Percentiles rank a stretch among this genome's conserved stretches.
Conservation (phyloP, 2,888 invertebrate genomes). For the Agrypnus murinus region DNA sequence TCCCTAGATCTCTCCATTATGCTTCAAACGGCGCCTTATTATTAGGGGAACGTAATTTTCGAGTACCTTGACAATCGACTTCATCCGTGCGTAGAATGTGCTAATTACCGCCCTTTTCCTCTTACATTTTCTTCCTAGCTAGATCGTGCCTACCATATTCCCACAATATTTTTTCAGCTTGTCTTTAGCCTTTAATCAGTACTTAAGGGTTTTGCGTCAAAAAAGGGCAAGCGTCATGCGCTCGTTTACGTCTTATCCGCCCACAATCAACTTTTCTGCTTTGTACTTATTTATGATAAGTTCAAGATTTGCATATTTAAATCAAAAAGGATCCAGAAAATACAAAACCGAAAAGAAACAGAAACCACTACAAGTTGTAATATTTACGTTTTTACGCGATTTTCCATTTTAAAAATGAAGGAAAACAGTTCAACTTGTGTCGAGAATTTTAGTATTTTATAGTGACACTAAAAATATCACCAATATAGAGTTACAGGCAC, state of each 20-base stretch:
- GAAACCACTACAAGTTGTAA: not conserved
- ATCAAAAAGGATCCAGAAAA: not conserved
- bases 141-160: conserved; percentile 4
- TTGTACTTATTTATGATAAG: not conserved
- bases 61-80: conserved; percentile 23
- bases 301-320: conserved; percentile 10
- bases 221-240: conserved; percentile 1
- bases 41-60: conserved; percentile 4
- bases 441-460: conserved; percentile 32
- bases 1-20: not conserved
- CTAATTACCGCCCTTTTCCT: conserved; percentile 11
- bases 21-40: conserved; percentile 11
- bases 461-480: conserved; percentile 24
- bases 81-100: conserved; percentile 25
- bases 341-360: not conserved
- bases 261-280: conserved; percentile 9
- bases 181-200: conserved; percentile 7
- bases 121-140: not conserved
- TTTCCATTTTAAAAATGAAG: not conserved
- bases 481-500: conserved; percentile 23
- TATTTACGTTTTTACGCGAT: not conserved
- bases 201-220: conserved; percentile 8
- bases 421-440: not conserved
- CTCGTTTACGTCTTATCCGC: conserved; percentile 17
- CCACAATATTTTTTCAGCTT: conserved; percentile 14